A percentile compares a stretch with the other conserved stretches of the same genome.
Conservation (phyloP, 2,888 invertebrate species). For the Oasisia sp. region DNA sequence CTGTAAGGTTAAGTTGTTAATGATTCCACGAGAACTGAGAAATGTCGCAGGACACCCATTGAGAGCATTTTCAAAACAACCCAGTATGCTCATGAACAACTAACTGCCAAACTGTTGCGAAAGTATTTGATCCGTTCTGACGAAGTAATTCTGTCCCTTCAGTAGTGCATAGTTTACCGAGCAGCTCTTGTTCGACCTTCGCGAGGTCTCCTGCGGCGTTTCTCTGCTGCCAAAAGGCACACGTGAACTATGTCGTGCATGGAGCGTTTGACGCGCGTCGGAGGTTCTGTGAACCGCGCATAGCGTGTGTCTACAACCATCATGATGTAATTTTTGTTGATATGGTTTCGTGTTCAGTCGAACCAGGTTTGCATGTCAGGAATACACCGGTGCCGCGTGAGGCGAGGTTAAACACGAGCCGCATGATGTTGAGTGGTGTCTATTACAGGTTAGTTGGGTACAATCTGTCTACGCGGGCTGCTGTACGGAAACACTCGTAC, state of each 20-base stretch:
- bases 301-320: conserved; percentile 17
- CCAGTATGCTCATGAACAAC: background rate
- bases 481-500: background rate
- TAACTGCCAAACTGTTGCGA: background rate
- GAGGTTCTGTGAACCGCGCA: background rate
- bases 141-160: background rate
- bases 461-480: background rate
- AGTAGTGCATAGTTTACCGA: background rate
- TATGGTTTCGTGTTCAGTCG: background rate
- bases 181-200: background rate
- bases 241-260: background rate
- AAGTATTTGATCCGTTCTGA: background rate
- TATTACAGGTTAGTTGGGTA: background rate
- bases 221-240: background rate
- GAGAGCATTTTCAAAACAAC: background rate
- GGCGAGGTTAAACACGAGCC: background rate
- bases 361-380: background rate
- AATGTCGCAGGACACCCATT: background rate
- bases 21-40: background rate
- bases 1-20: background rate
- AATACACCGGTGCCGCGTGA: background rate
- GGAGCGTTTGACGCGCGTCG: background rate
- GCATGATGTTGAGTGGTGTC: background rate
- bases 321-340: background rate
- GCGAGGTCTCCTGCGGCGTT: background rate